Base-by-base conservation (phyloP, 2,113 vertebrate genomes). In the Penelope pileata region DNA sequence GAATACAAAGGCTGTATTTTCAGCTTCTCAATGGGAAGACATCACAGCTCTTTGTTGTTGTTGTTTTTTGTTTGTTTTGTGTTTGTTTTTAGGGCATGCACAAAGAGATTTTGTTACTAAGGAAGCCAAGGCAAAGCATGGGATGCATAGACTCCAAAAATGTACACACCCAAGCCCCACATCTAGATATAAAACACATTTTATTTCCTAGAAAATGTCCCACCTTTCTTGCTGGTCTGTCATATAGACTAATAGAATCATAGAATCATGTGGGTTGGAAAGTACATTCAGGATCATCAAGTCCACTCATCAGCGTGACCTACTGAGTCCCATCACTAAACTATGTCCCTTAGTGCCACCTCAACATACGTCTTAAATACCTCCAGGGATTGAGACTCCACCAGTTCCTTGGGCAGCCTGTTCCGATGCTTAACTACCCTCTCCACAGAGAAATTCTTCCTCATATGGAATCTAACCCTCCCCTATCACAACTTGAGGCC, bases 1-100 rank as follows among this genome's bases (percentile, higher is more conserved):
- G 32, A 93, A 83, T 62, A 96, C 63, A 88, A 91, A 91, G 63
- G 38, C 36, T 86, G 5, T 77, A 17, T 86, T 94, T 94, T 83
- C 56, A 66, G 42, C 50, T 69, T 87, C 51, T 79, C 13, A 16
- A 27, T 64, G 80, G 36, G n/a, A 90, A 85, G 59, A 68, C 14
- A 69, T n/a, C 66, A 59, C 34, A 75, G 47, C 22, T 92, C 5
- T 5, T 45, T 80, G 78, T 84, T 19, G 17, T 7, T 58, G 77
- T 78, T 89, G 6, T 50, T 86, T 80, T 83, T 7, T 54, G 82
- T 80, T 88, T 7, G 50, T 85, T 81, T 89, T 6, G n/a, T n/a
- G n/a, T 58, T 86, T 82, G 9, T 30, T 32, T 88, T 91, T 78
- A 63, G 36, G 89, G 48, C 26, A 43, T 56, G 12, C 22, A 56